Base-by-base conservation (phyloP, 2,888 invertebrate genomes). In the Tillus elongatus region DNA sequence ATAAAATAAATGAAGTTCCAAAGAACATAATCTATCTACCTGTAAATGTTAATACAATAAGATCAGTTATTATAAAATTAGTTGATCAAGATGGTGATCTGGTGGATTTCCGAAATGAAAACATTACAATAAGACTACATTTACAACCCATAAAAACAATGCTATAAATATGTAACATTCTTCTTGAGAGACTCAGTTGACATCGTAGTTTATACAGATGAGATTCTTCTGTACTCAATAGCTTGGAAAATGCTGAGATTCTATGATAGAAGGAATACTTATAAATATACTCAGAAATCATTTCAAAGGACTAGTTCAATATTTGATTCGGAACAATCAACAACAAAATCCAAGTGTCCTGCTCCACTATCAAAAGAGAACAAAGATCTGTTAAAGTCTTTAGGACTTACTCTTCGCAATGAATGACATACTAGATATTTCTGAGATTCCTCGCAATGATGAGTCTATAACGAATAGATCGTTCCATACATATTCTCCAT, bases 1-100 rank as follows among this genome's bases (percentile, higher is more conserved):
- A 58, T 53, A 58, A 58, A 51, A 53, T 58, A 33, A 45, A 52
- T 30, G 58, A 60, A 47, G 49, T 51, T 10, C 57, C 55, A 11
- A 43, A 36, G 36, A 55, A 52, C 41, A 49, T 56, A 4, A 55
- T 58, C 37, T 59, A 60, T 48, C 51, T 58, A 38, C 57, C 55
- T 13, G 48, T 58, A 13, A 52, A 46, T 35, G 42, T 44, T 10
- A 42, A 29, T 33, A 32, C 36, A 15, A 52, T 58, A 44, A 44
- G 37, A 32, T 41, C 49, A 16, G 30, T 59, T 14, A 30, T 42
- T 16, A 14, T 60, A 36, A 51, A 41, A 43, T 13, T 57, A 26
- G 40, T 52, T 3, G 56, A 60, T 46, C 53, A 56, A 46, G 44
- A 52, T 41, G 52, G 52, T 30, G 38, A 52, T 14, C 33, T 54